Evolutionary conservation across 2,113 vertebrate species (phyloP).

Genomic region (Saguinus midas): DNA sequence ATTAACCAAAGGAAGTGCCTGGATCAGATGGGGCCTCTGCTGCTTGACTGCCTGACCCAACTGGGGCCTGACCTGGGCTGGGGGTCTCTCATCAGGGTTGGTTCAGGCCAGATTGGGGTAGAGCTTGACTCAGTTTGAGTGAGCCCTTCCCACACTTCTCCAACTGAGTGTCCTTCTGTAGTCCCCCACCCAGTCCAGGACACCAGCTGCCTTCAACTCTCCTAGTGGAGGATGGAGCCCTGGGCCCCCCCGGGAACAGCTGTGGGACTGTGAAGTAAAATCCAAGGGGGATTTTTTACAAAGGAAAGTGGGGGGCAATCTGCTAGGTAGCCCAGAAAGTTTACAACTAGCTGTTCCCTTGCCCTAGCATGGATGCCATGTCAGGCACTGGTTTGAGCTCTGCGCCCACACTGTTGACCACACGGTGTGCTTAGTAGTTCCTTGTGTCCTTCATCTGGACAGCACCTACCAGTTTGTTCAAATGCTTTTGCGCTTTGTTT

Average conservation of each 20-base stretch:
- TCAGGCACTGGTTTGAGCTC: background rate
- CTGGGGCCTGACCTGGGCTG: background rate
- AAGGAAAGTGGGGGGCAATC: background rate
- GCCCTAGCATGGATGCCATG: background rate
- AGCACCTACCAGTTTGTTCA: background rate
- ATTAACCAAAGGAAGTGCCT: slow-evolving; percentile 78
- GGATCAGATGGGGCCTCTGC: slow-evolving; percentile 66
- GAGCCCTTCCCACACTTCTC: background rate
- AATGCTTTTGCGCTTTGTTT: background rate
- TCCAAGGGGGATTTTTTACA: background rate
- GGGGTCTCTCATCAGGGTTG: slow-evolving; percentile 49
- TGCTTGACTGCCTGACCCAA: slow-evolving; percentile 64
- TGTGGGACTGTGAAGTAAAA: slow-evolving; percentile 18
- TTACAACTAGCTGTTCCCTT: background rate
- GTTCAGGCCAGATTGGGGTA: background rate
- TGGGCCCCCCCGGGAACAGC: background rate
- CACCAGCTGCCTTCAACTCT: background rate
- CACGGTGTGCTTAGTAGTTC: background rate
- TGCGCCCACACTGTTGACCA: background rate
- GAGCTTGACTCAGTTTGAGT: background rate
- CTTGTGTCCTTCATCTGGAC: background rate
- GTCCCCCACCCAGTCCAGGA: background rate
- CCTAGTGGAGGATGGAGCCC: background rate
- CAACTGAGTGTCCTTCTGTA: background rate
- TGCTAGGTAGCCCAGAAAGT: background rate